Base-by-base conservation (phyloP, 2,797 vertebrate genomes). In the Leptoclinus maculatus region DNA sequence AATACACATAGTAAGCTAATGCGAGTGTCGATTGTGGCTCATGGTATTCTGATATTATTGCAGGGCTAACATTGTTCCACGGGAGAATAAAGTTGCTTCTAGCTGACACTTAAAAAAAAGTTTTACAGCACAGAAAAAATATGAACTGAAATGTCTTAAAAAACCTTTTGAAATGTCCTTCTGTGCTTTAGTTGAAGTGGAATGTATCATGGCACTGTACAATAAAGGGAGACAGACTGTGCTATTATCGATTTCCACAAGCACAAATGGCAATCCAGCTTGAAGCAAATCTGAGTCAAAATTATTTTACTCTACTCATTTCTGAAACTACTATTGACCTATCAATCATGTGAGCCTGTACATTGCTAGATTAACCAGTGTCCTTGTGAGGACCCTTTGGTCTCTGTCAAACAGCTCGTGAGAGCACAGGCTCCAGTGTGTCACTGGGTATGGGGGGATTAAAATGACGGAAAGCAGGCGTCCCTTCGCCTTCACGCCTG, bases 201-300 rank as follows among this genome's bases (percentile, higher is more conserved):
- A 94, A 94, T 94, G 92, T 94, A 71, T 92, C 89, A 92, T 94
- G 92, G 92, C 91, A 92, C 90, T 93, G 91, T 90, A 91, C 90
- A 91, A 87, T 94, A 94, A 93, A 93, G 90, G 91, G 92, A 93
- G 86, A 91, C 82, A 79, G 43, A 84, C 86, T 92, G 92, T 92
- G 91, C 91, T 92, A 82, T 91, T 85, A 80, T 84, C 6, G 59
- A 87, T 85, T 89, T 87, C 86, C 70, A 85, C 68, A 12, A 89
- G 88, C 85, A 90, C 88, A 81, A 87, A 73, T 80, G 81, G 90
- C 80, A 66, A 89, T 87, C 62, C 77, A 87, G 82, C 80, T 59
- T 41, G 64, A 87, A 83, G 74, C 68, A 57, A 85, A 84, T 82
- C 71, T 29, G 66, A 83, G 65, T 89, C 57, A 71, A 89, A 88